A percentile compares a stretch with the other conserved stretches of the same genome.
Conservation (phyloP, 2,888 invertebrate species). For the Synergus itoensis region DNA sequence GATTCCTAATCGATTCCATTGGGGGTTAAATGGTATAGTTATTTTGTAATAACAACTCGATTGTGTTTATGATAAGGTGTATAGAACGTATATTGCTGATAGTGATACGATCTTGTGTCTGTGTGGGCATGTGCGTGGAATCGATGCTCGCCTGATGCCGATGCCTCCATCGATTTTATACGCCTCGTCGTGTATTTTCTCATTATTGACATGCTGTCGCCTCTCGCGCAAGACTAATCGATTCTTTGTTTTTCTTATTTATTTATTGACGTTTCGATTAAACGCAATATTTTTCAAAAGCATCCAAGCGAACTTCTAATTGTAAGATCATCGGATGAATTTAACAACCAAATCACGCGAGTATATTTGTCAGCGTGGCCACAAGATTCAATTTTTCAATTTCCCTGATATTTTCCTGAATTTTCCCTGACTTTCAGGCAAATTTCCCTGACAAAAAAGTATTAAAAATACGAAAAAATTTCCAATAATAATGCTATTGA, state of each 20-base stretch:
- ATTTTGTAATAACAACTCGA: slow-evolving; percentile 19
- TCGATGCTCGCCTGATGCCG: slow-evolving; percentile 7
- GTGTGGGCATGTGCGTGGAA: slow-evolving; percentile 39
- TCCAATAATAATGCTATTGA: too few species aligned
- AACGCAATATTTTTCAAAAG: not conserved
- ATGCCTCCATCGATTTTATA: slow-evolving; percentile 27
- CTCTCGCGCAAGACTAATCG: slow-evolving; percentile 15
- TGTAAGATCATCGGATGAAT: not conserved
- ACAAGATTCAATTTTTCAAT: too few species aligned
- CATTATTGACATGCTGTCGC: slow-evolving; percentile 25
- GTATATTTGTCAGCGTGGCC: not conserved
- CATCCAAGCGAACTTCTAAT: not conserved
- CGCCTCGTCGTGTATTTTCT: slow-evolving; percentile 20
- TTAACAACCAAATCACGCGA: not conserved
- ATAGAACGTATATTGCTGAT: slow-evolving; percentile 37
- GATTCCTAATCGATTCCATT: slow-evolving; percentile 30
- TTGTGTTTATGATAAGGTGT: slow-evolving; percentile 42
- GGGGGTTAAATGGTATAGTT: not conserved
- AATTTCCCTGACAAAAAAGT: too few species aligned
- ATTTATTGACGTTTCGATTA: slow-evolving; percentile 32
- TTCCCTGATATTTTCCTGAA: too few species aligned
- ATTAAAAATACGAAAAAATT: too few species aligned
- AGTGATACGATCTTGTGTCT: slow-evolving; percentile 42
- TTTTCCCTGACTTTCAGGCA: too few species aligned
- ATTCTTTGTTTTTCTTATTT: slow-evolving; percentile 17